Evolutionary conservation across 2,797 vertebrate genomes (phyloP).

Genomic region (Crax fasciolata): DNA sequence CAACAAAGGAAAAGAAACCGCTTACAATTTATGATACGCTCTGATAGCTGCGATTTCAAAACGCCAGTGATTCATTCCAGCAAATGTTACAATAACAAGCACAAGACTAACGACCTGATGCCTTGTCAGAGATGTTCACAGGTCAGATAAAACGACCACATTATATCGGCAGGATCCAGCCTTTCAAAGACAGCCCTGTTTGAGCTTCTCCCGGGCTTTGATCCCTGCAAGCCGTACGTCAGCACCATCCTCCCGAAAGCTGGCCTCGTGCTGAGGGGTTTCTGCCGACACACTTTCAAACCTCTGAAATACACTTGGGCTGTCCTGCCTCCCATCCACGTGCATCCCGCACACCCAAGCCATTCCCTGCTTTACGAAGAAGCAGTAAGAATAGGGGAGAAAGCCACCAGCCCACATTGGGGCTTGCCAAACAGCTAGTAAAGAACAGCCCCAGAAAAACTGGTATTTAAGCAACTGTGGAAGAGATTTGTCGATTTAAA

Average conservation of each 20-base stretch:
- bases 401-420: background rate
- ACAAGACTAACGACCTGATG: conserved; percentile 39
- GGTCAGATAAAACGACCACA: conserved; percentile 27
- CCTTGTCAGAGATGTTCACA: conserved; percentile 48
- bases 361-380: background rate
- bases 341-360: background rate
- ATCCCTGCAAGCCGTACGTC: background rate
- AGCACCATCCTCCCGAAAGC: background rate
- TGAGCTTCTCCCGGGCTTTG: conserved; percentile 42
- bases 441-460: conserved; percentile 21
- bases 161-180: conserved; percentile 7
- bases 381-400: background rate
- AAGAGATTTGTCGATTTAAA: conserved; percentile 2
- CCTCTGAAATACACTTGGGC: rapidly evolving
- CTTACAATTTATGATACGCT: conserved; percentile 13
- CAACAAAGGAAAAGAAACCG: conserved; percentile 43
- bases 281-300: conserved; percentile 12
- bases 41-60: conserved; percentile 32
- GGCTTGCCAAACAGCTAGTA: conserved; percentile 31
- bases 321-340: background rate
- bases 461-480: conserved; percentile 9
- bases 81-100: conserved; percentile 54
- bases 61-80: conserved; percentile 38
- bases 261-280: conserved; percentile 1
- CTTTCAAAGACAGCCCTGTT: conserved; percentile 30